phyloP scores from a whole-genome alignment of 2,113 vertebrate species.

The Forbesichthys agassizii region DNA sequence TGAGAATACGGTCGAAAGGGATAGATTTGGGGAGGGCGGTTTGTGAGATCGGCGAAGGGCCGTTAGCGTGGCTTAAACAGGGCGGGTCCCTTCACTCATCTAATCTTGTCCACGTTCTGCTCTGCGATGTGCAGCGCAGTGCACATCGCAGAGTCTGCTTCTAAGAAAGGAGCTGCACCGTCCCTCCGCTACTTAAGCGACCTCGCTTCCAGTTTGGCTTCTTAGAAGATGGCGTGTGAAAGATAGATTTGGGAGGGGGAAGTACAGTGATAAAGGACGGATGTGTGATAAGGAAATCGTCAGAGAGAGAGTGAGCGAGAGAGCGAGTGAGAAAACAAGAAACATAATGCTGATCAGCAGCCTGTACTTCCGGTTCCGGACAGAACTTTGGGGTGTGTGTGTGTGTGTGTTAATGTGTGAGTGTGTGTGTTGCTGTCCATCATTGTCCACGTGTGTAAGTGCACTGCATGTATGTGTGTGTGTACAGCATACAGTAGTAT shows the following conservation, averaged over 20 bases:
- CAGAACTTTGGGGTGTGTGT: slow-evolving; percentile 6
- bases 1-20: slow-evolving; percentile 34
- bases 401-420: slow-evolving; percentile 6
- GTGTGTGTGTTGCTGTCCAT: slow-evolving; percentile 3
- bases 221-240: slow-evolving; percentile 50
- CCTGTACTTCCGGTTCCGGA: slow-evolving; percentile 34
- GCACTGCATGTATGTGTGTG: slow-evolving; percentile 6
- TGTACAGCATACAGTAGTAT: background rate
- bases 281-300: slow-evolving; percentile 65
- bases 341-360: slow-evolving; percentile 46
- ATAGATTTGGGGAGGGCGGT: background rate
- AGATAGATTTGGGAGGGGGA: slow-evolving; percentile 14
- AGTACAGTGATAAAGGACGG: slow-evolving; percentile 47
- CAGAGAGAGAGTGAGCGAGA: slow-evolving; percentile 20
- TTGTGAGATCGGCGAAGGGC: background rate
- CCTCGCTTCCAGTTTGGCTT: slow-evolving; percentile 41
- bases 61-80: slow-evolving; percentile 27
- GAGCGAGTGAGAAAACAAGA: slow-evolving; percentile 17
- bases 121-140: too few relatives aligned
- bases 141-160: too few relatives aligned
- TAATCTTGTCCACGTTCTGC: too few relatives aligned
- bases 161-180: too few relatives aligned
- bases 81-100: background rate
- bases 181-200: background rate
- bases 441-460: background rate